phyloP scores from a whole-genome alignment of 2,888 invertebrate species.

The Deilephila elpenor region DNA sequence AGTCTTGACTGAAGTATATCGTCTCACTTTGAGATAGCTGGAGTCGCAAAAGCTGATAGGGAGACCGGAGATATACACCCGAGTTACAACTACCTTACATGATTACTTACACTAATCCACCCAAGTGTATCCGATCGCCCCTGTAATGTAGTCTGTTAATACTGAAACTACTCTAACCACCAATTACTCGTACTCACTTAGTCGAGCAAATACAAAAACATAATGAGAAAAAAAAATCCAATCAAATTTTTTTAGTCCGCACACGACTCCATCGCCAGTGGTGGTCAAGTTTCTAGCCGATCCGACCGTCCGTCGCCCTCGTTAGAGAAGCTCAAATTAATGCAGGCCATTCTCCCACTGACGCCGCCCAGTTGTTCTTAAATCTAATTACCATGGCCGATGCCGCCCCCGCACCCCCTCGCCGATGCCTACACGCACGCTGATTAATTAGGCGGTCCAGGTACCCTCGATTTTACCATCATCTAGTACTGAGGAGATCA shows the following conservation, averaged over 20 bases:
- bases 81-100: no score
- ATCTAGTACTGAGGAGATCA: background rate
- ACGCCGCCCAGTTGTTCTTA: constrained; percentile 84
- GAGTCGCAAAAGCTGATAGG: no score
- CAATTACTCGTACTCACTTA: no score
- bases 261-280: constrained; percentile 50
- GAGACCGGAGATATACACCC: no score
- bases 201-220: no score
- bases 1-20: no score
- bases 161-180: no score
- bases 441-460: constrained; percentile 32
- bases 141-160: no score
- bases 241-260: background rate
- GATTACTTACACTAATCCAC: no score
- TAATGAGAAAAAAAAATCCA: background rate
- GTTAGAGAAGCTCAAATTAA: constrained; percentile 84
- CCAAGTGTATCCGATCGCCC: no score
- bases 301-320: constrained; percentile 80
- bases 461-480: background rate
- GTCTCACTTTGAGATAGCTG: no score
- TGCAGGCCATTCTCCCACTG: constrained; percentile 82
- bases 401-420: constrained; percentile 50
- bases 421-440: constrained; percentile 26
- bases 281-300: constrained; percentile 68
- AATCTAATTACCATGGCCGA: constrained; percentile 81